Evolutionary conservation across 1,140 invertebrate genomes (phyloP).

Genomic region (Drosophila saltans): DNA sequence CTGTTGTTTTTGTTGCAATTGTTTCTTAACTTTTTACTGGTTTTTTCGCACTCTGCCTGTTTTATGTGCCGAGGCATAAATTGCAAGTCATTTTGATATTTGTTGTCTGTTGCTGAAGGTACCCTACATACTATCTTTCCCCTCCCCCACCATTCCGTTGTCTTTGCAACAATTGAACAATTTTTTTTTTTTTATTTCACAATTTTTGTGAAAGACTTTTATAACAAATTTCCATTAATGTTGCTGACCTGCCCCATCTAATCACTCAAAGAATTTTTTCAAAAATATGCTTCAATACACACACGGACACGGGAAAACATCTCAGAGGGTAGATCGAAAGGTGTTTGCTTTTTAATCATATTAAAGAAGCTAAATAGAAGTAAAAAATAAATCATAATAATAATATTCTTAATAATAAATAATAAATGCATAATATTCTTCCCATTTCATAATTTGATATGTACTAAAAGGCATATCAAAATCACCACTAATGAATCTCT

Average conservation of each 20-base stretch:
- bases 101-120: conserved; percentile 24
- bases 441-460: too few species aligned
- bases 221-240: neutral
- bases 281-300: conserved; percentile 44
- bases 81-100: conserved; percentile 34
- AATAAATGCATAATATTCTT: too few species aligned
- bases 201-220: neutral
- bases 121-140: conserved; percentile 7
- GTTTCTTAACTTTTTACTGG: conserved; percentile 24
- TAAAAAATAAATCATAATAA: too few species aligned
- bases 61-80: conserved; percentile 65
- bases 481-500: too few species aligned
- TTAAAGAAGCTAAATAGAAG: too few species aligned
- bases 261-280: conserved; percentile 64
- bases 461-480: too few species aligned
- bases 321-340: neutral
- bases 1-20: conserved; percentile 28
- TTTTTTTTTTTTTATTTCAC: conserved; percentile 6
- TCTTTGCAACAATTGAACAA: neutral
- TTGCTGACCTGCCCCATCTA: conserved; percentile 42
- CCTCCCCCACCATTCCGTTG: neutral
- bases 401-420: too few species aligned
- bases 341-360: too few species aligned
- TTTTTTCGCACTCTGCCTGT: conserved; percentile 28
- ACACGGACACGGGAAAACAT: conserved; percentile 5